A percentile compares a stretch with the other conserved stretches of the same genome.
Conservation (phyloP, 2,113 vertebrate genomes). For the Illadopsis cleaveri region DNA sequence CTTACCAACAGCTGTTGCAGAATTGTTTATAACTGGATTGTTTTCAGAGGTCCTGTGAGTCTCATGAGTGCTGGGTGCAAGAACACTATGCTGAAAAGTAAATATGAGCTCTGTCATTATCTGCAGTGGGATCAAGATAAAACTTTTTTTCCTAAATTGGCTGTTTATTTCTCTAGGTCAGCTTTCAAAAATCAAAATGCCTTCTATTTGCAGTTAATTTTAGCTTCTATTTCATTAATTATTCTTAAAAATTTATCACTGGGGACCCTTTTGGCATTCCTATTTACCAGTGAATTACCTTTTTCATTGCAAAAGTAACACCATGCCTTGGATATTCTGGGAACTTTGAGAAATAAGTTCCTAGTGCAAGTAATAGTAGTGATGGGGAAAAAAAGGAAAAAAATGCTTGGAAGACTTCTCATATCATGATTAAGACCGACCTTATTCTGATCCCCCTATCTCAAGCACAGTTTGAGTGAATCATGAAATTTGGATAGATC, state of each 20-base stretch:
- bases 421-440: neutral
- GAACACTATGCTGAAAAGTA: neutral
- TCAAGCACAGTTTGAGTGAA: neutral
- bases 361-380: neutral
- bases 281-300: neutral
- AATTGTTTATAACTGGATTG: neutral
- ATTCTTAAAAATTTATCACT: neutral
- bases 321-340: neutral
- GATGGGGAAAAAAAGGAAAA: accelerated
- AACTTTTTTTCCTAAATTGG: neutral
- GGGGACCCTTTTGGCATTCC: neutral
- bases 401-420: neutral
- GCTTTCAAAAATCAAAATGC: neutral
- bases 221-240: neutral
- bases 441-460: neutral
- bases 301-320: neutral
- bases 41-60: neutral
- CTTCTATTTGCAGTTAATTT: neutral
- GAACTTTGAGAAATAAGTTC: neutral
- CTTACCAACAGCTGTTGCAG: neutral
- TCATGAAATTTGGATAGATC: neutral
- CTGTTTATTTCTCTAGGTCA: neutral
- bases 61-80: neutral
- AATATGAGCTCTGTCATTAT: neutral
- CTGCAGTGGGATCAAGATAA: neutral